These are phyloP conservation scores for Serinus canaria DNA, from an alignment of 2,113 vertebrate genomes.

Conservation along the genomic window DNA sequence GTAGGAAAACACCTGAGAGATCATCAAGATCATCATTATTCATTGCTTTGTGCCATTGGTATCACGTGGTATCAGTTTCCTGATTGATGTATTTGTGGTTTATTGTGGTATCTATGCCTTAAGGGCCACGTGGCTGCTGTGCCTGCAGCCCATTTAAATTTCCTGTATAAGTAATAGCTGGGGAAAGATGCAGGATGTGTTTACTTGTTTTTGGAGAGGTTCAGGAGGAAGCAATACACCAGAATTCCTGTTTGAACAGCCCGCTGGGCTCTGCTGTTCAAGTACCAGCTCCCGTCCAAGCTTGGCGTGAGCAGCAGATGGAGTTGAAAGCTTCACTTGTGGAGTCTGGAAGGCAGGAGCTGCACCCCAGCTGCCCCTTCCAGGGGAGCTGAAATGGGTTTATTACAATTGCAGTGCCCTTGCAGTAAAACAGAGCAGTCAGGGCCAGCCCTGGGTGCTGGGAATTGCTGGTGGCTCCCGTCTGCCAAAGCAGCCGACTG, in stretches of 20 bases:
- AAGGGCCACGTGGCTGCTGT: background rate
- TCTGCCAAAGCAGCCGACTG: background rate
- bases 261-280: background rate
- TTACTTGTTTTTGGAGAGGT: background rate
- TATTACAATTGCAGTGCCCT: background rate
- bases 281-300: background rate
- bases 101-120: fast-evolving
- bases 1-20: background rate
- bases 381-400: background rate
- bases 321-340: background rate
- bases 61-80: background rate
- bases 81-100: background rate
- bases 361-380: background rate
- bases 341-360: background rate
- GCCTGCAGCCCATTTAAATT: background rate
- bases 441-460: background rate
- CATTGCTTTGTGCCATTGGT: background rate
- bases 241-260: background rate
- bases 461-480: background rate
- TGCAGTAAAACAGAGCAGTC: background rate
- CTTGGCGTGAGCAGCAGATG: background rate
- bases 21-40: background rate
- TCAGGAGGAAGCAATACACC: background rate
- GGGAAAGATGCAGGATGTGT: background rate
- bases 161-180: background rate